Base-by-base conservation (phyloP, 2,113 vertebrate species). In the Riparia riparia region DNA sequence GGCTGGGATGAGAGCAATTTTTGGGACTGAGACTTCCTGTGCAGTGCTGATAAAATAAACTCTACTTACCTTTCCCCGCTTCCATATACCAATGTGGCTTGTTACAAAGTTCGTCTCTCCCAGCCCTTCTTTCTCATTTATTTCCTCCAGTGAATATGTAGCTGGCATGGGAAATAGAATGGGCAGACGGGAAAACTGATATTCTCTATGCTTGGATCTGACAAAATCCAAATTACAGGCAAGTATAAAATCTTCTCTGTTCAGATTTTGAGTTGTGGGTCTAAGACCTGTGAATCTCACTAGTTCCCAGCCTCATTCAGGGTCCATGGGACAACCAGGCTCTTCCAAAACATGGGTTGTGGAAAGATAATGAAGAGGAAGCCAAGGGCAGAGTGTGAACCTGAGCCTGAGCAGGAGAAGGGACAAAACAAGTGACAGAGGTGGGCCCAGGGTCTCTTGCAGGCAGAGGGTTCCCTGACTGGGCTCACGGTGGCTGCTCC, bases 1-100 rank as follows among this genome's bases (percentile, higher is more conserved):
- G 91, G 65, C 61, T 85, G 63, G 74, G 91, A 91, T 79, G 66
- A 95, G 92, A 69, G 70, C 50, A 79, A 4, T 76, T 96, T 95
- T 93, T 84, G 47, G 69, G 91, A 60, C 76, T 45, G 77, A 96
- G 78, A 60, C 69, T 95, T 95, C 94, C 96, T 68, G 54, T 56
- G 88, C 53, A 92, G 63, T 37, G 73, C 80, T 90, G 95, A 89
- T 95, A 95, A 96, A 95, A 96, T 94, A 95, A 95, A 96, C 84
- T 82, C 78, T 93, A 78, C 85, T 96, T 94, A 90, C 90, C 54
- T 95, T 95, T 72, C 85, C 49, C 72, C 73, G 57, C 57, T 76
- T 95, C 58, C 3, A 2, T 58, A 82, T 61, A 90, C 53, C 54
- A 16, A 84, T 69, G 79, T 74, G 78, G 74, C 89, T 89, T 94